Percentiles rank a stretch among this genome's conserved stretches.
These are phyloP conservation scores for Pao palembangensis DNA, from an alignment of 2,113 vertebrate species.

Conservation along the genomic window DNA sequence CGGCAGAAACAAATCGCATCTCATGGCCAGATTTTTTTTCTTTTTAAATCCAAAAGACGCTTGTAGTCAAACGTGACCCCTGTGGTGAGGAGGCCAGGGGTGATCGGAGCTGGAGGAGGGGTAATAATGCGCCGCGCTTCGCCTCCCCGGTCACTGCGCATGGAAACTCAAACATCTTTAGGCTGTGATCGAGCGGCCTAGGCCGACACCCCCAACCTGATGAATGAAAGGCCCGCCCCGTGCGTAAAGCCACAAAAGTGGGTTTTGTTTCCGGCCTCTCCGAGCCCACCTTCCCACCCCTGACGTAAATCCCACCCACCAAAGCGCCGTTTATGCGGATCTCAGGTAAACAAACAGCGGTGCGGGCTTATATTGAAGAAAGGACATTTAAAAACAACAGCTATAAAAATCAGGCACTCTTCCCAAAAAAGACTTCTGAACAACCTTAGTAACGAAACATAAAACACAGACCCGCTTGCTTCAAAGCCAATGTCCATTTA, in stretches of 20 bases:
- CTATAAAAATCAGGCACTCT: too few species aligned
- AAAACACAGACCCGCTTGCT: too few species aligned
- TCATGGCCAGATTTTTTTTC: slow-evolving; percentile 39
- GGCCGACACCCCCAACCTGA: slow-evolving; percentile 61
- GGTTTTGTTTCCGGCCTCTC: slow-evolving; percentile 24
- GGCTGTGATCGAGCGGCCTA: slow-evolving; percentile 9
- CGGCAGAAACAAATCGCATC: slow-evolving; percentile 47
- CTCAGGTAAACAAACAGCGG: too few species aligned
- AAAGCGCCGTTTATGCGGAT: background rate
- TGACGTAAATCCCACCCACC: slow-evolving; percentile 35
- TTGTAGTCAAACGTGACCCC: slow-evolving; percentile 34
- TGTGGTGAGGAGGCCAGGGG: slow-evolving; percentile 30
- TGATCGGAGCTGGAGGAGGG: slow-evolving; percentile 63
- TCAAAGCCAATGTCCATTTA: too few species aligned
- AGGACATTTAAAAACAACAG: too few species aligned
- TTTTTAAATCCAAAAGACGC: background rate
- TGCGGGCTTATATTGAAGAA: too few species aligned
- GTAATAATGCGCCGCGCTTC: slow-evolving; percentile 49
- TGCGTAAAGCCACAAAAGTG: slow-evolving; percentile 52
- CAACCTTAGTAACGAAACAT: too few species aligned
- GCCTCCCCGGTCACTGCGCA: slow-evolving; percentile 70
- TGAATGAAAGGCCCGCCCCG: slow-evolving; percentile 70
- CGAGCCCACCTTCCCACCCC: slow-evolving; percentile 37
- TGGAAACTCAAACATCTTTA: slow-evolving; percentile 75
- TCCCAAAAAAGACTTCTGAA: too few species aligned